A percentile compares a stretch with the other conserved stretches of the same genome.
phyloP scores from a whole-genome alignment of 2,113 vertebrate species.

The Pterocles orientalis region DNA sequence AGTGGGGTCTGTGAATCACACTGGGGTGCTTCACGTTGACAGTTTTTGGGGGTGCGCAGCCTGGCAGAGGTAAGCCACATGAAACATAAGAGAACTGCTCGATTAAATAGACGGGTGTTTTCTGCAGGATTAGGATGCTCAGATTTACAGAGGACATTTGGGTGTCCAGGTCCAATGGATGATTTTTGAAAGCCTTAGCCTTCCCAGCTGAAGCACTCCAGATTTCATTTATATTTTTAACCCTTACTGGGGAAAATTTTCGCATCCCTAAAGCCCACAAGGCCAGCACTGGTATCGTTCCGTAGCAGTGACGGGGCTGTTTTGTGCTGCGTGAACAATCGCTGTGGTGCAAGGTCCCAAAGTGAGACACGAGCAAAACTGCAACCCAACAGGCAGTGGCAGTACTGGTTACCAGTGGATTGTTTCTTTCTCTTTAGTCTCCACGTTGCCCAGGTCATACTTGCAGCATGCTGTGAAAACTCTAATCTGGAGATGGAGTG shows the following conservation, averaged over 20 bases:
- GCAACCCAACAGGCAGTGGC: background rate
- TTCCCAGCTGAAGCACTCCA: background rate
- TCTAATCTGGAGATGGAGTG: background rate
- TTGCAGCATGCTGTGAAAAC: background rate
- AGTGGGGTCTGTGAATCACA: background rate
- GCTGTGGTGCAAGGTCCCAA: background rate
- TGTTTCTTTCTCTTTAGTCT: background rate
- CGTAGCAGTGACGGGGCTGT: background rate
- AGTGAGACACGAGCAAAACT: background rate
- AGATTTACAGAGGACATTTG: background rate
- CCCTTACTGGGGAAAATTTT: background rate
- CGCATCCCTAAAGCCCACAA: background rate
- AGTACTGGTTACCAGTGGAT: background rate
- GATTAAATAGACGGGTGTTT: rapidly evolving
- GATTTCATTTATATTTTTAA: background rate
- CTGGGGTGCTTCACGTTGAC: background rate
- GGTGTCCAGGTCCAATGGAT: background rate
- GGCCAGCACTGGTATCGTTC: background rate
- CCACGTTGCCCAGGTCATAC: rapidly evolving
- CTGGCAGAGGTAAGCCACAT: background rate
- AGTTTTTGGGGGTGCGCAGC: background rate
- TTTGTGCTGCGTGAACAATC: background rate
- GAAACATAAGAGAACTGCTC: background rate
- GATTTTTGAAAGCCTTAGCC: background rate
- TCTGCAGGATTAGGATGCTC: background rate